Evolutionary conservation across 2,113 vertebrate genomes (phyloP).

Genomic region (Cavia aperea): DNA sequence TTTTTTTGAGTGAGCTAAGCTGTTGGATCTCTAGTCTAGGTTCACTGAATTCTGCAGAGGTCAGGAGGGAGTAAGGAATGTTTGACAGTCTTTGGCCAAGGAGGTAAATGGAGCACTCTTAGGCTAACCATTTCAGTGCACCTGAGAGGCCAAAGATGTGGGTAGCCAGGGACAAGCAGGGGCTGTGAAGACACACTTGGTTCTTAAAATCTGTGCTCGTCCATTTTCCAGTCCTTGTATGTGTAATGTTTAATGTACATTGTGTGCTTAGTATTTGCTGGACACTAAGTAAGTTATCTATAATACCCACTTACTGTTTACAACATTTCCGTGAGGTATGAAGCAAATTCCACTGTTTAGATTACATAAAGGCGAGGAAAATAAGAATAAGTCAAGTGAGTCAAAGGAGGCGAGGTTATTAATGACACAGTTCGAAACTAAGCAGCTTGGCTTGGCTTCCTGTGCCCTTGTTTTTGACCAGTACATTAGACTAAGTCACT

Average conservation of each 20-base stretch:
- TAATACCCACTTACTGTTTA: slow-evolving; percentile 20
- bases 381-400: not conserved
- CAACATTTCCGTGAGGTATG: not conserved
- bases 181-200: not conserved
- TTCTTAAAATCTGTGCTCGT: not conserved
- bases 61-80: slow-evolving; percentile 26
- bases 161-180: not conserved
- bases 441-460: not conserved
- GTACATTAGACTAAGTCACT: not conserved
- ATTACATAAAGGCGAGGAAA: slow-evolving; percentile 4
- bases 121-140: not conserved
- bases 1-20: slow-evolving; percentile 34
- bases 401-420: not conserved
- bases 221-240: not conserved
- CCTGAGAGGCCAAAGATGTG: not conserved
- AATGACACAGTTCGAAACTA: not conserved
- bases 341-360: slow-evolving; percentile 17
- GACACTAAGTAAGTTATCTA: not conserved
- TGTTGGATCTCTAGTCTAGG: slow-evolving; percentile 41
- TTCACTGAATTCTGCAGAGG: slow-evolving; percentile 57
- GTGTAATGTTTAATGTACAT: not conserved
- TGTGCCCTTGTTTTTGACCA: not conserved
- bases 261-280: not conserved
- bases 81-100: slow-evolving; percentile 44
- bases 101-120: not conserved